Conservation (phyloP, 2,113 vertebrate genomes). For the Spilogale gracilis region DNA sequence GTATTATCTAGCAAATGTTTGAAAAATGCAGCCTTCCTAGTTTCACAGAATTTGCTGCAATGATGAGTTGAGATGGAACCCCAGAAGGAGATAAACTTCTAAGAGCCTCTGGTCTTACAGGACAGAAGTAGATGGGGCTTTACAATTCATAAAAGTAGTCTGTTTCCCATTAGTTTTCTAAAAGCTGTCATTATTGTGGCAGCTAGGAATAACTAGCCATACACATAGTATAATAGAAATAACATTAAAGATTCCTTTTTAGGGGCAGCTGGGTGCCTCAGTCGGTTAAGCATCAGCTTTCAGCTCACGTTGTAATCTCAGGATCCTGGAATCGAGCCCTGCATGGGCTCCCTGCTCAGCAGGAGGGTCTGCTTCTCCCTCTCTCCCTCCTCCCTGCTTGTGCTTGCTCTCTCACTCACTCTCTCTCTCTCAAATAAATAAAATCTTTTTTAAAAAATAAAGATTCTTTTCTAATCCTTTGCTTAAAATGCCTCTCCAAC, state of each 20-base stretch:
- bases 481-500: background rate
- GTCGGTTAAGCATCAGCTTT: too few species aligned
- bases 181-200: background rate
- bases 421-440: too few species aligned
- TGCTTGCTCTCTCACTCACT: too few species aligned
- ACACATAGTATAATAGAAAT: background rate
- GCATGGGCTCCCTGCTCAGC: too few species aligned
- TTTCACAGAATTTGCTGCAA: constrained; percentile 8
- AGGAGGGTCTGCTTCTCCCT: too few species aligned
- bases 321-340: too few species aligned
- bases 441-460: background rate
- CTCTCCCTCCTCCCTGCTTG: too few species aligned
- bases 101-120: background rate
- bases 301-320: too few species aligned
- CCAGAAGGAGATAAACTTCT: background rate
- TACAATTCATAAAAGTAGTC: background rate
- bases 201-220: background rate
- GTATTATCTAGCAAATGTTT: background rate
- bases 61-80: background rate
- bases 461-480: background rate
- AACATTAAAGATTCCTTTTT: background rate
- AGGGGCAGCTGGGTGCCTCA: too few species aligned
- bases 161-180: constrained; percentile 48
- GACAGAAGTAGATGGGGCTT: background rate
- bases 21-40: background rate